Evolutionary conservation across 2,888 invertebrate species (phyloP).

Genomic region (Drosophila buzzatii): DNA sequence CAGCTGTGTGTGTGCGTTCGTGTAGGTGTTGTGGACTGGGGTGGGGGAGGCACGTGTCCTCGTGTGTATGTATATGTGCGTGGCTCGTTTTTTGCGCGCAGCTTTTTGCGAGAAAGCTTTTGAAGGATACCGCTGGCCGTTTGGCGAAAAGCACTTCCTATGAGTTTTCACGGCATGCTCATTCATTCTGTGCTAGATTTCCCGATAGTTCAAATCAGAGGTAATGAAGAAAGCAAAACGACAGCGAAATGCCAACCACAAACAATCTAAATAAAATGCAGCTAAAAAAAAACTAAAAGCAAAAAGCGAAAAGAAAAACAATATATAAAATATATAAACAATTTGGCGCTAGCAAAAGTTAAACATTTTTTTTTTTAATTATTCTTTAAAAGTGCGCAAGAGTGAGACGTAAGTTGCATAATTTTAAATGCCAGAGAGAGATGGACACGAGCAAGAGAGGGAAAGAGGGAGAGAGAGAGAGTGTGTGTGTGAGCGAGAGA

Average conservation of each 20-base stretch:
- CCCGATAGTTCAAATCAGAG: constrained; percentile 82
- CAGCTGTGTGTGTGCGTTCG: constrained; percentile 51
- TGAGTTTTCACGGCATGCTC: constrained; percentile 67
- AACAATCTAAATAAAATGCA: constrained; percentile 23
- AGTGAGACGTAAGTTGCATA: constrained; percentile 84
- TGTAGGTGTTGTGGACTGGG: constrained; percentile 46
- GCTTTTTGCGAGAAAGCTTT: constrained; percentile 56
- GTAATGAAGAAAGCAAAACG: constrained; percentile 45
- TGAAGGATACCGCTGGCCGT: constrained; percentile 54
- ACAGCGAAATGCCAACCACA: not conserved
- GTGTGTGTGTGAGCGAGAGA: not conserved
- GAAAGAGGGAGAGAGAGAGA: not conserved
- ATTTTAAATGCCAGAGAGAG: constrained; percentile 26
- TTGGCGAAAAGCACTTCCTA: constrained; percentile 68
- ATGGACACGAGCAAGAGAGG: not conserved
- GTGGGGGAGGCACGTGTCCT: constrained; percentile 55
- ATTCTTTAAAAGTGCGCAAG: constrained; percentile 65
- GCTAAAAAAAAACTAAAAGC: constrained; percentile 16
- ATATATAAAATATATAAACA: not conserved
- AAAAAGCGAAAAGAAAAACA: not conserved
- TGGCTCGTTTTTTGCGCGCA: constrained; percentile 33
- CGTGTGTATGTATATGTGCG: constrained; percentile 31
- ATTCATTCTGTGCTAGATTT: constrained; percentile 83
- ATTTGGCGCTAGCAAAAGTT: constrained; percentile 15
- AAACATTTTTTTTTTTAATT: constrained; percentile 39